Conservation (phyloP, 2,113 vertebrate species). For the Leptosomus discolor region DNA sequence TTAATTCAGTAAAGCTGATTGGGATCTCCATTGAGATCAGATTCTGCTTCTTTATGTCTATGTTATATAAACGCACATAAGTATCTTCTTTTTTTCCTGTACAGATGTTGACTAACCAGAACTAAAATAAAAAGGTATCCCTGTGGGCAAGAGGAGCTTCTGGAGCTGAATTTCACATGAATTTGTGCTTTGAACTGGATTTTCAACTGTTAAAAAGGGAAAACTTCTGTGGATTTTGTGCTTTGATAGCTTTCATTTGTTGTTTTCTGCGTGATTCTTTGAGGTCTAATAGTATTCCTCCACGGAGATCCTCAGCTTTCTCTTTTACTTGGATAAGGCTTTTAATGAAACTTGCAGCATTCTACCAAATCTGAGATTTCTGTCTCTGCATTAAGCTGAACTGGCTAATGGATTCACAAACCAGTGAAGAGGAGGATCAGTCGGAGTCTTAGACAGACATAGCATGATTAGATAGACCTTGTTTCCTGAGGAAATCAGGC, state of each 20-base stretch:
- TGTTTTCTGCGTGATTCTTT: background rate
- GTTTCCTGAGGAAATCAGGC: background rate
- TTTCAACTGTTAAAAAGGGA: background rate
- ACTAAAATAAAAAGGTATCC: background rate
- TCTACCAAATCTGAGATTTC: background rate
- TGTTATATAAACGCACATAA: background rate
- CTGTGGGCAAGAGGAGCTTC: background rate
- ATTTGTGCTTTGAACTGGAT: background rate
- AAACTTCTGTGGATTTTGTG: background rate
- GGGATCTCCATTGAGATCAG: background rate
- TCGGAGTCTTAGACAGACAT: background rate
- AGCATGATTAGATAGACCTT: background rate
- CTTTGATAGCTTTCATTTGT: background rate
- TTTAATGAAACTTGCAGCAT: background rate
- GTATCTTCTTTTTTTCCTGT: background rate
- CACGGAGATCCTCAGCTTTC: background rate
- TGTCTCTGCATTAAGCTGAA: background rate
- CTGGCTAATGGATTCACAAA: background rate
- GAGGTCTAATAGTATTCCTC: background rate
- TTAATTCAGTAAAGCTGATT: background rate
- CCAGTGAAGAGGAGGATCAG: background rate
- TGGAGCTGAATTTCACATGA: background rate
- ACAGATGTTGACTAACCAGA: background rate
- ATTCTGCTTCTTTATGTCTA: background rate
- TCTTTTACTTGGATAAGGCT: background rate